A percentile compares a stretch with the other conserved stretches of the same genome.
These are phyloP conservation scores for Vandiemenella viatica DNA, from an alignment of 2,888 invertebrate genomes.

Conservation along the genomic window DNA sequence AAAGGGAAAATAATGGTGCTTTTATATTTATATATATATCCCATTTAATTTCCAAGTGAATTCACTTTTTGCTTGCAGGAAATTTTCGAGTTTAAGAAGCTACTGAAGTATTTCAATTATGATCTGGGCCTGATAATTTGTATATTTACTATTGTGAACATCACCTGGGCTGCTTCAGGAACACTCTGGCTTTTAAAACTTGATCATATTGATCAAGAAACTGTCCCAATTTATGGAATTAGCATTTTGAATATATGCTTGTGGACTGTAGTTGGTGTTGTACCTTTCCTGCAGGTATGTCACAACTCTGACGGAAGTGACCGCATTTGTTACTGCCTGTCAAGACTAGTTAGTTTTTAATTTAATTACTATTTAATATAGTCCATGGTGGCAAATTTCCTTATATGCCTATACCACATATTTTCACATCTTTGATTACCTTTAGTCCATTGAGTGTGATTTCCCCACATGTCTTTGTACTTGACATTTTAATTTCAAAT, in stretches of 20 bases:
- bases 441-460: no score
- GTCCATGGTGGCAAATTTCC: no score
- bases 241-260: constrained; percentile 42
- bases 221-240: constrained; percentile 41
- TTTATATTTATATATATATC: no score
- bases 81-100: constrained; percentile 61
- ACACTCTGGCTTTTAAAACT: constrained; percentile 47
- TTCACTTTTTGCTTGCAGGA: constrained; percentile 36
- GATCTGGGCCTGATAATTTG: constrained; percentile 62
- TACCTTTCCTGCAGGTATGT: constrained; percentile 54
- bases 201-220: constrained; percentile 41
- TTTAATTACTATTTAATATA: no score
- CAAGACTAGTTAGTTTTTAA: no score
- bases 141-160: constrained; percentile 57
- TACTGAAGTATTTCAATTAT: constrained; percentile 60
- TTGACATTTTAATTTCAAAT: no score
- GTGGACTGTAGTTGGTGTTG: constrained; percentile 48
- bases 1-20: no score
- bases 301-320: not conserved
- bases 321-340: no score
- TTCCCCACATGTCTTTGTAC: no score
- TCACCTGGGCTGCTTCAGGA: constrained; percentile 57
- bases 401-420: no score
- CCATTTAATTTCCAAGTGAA: no score
- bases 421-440: no score